Conservation (phyloP, 2,113 vertebrate genomes). For the Thunnus maccoyii region DNA sequence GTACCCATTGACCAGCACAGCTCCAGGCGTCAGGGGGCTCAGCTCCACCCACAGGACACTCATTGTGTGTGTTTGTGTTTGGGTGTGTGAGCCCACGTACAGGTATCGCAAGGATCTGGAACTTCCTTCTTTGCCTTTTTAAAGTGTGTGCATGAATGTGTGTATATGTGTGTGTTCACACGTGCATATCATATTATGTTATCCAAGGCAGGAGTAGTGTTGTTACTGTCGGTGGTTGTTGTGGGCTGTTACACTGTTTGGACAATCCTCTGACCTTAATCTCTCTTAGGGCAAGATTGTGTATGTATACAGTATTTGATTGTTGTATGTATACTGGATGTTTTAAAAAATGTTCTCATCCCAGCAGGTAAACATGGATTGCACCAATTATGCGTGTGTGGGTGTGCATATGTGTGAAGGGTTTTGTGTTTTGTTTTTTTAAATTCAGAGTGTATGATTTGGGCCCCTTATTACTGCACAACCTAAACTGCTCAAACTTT, state of each 20-base stretch:
- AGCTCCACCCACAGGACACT: background rate
- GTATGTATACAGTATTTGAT: constrained; percentile 5
- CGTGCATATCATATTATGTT: constrained; percentile 13
- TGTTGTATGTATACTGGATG: constrained; percentile 11
- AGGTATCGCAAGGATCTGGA: background rate
- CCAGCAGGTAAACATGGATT: background rate
- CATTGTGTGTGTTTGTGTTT: background rate
- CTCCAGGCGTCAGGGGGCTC: background rate
- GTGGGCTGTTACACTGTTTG: constrained; percentile 37
- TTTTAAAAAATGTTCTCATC: constrained; percentile 7
- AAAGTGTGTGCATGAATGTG: background rate
- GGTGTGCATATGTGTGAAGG: background rate
- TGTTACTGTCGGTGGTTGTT: constrained; percentile 4
- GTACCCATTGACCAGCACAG: constrained; percentile 12
- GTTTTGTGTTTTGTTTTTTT: background rate
- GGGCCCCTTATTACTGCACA: no score
- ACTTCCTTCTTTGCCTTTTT: background rate
- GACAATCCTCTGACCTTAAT: constrained; percentile 62
- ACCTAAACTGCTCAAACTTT: no score
- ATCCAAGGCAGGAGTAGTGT: background rate
- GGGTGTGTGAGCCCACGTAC: constrained; percentile 6
- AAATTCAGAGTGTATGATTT: background rate
- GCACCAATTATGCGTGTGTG: background rate
- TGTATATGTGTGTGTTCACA: constrained; percentile 1
- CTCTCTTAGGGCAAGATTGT: constrained; percentile 16